Evolutionary conservation across 2,888 invertebrate genomes (phyloP).

Genomic region (Hypolimnas misippus): DNA sequence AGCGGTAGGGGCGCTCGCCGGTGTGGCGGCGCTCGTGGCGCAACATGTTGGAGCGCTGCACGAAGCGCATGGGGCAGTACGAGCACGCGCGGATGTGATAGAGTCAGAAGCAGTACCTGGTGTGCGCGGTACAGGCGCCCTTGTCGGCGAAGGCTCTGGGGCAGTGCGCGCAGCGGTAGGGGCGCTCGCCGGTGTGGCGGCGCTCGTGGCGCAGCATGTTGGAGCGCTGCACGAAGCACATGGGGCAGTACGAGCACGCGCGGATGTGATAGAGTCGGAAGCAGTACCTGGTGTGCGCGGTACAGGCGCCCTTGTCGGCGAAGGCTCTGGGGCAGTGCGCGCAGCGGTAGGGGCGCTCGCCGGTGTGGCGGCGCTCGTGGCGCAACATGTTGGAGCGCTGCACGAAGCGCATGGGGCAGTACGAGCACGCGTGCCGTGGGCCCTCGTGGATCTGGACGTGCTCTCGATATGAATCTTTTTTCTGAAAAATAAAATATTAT

Average conservation of each 20-base stretch:
- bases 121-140: slow-evolving; percentile 63
- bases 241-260: slow-evolving; percentile 84
- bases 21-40: slow-evolving; percentile 83
- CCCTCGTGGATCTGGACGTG: slow-evolving; percentile 84
- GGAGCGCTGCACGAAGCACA: slow-evolving; percentile 84
- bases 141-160: not conserved
- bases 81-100: too few relatives aligned
- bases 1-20: slow-evolving; percentile 81
- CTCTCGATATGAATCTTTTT: slow-evolving; percentile 83
- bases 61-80: slow-evolving; percentile 84
- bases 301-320: slow-evolving; percentile 84
- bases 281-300: slow-evolving; percentile 73
- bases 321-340: slow-evolving; percentile 80
- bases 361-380: slow-evolving; percentile 83
- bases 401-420: slow-evolving; percentile 84
- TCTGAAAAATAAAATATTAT: slow-evolving; percentile 52
- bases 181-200: slow-evolving; percentile 59
- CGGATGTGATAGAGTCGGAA: too few relatives aligned
- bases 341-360: slow-evolving; percentile 83
- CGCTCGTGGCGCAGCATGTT: too few relatives aligned
- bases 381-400: slow-evolving; percentile 84
- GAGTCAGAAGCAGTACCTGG: too few relatives aligned
- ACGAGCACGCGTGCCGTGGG: slow-evolving; percentile 84
- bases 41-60: slow-evolving; percentile 84
- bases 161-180: slow-evolving; percentile 56